Conservation (phyloP, 2,797 vertebrate species). For the Capromys pilorides region DNA sequence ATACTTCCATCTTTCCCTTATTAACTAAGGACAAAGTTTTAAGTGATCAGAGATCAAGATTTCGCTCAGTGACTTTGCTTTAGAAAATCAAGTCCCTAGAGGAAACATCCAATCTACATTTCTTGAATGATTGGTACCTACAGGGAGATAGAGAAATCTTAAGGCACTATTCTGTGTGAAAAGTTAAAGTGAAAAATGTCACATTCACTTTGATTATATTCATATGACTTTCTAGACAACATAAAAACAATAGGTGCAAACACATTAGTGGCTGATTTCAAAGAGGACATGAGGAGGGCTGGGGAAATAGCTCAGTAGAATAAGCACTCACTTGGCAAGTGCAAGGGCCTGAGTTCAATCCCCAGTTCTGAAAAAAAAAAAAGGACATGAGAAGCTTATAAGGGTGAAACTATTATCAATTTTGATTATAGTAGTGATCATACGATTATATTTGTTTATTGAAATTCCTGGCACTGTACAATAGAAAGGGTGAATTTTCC, state of each 20-base stretch:
- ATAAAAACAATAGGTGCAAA: neutral
- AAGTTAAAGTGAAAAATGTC: neutral
- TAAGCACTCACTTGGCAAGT: too few relatives aligned
- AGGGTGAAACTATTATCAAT: neutral
- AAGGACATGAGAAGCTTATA: neutral
- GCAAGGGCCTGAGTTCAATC: too few relatives aligned
- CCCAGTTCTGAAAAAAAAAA: neutral
- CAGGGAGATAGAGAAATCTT: neutral
- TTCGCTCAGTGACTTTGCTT: neutral
- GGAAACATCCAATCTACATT: neutral
- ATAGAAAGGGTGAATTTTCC: constrained; percentile 43
- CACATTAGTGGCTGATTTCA: neutral
- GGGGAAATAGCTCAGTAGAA: too few relatives aligned
- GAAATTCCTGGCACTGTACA: constrained; percentile 11
- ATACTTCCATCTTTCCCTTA: neutral
- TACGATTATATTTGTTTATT: neutral
- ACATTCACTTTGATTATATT: neutral
- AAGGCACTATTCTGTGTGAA: neutral
- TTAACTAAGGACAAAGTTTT: neutral
- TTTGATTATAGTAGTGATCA: neutral
- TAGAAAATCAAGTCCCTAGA: constrained; percentile 14
- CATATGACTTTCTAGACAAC: neutral
- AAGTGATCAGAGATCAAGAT: neutral
- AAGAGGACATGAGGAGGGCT: neutral
- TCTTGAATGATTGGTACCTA: neutral